These are phyloP conservation scores for Scaptomyza caliginosa DNA, from an alignment of 2,888 invertebrate species.

Conservation along the genomic window DNA sequence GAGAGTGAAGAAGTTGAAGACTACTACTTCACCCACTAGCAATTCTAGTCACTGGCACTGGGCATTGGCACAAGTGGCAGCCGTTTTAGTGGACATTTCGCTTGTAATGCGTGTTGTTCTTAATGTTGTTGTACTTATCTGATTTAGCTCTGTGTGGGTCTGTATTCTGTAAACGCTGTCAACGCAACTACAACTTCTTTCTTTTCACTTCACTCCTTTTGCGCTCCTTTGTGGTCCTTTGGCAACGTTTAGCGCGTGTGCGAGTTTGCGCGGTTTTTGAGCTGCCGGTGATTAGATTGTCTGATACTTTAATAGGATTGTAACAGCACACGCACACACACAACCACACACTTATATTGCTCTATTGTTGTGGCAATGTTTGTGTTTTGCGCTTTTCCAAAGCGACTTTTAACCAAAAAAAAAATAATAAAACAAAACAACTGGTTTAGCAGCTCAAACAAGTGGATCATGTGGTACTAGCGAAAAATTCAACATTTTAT, in stretches of 20 bases:
- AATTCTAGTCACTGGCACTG: slow-evolving; percentile 12
- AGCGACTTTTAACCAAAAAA: slow-evolving; percentile 17
- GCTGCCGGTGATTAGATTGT: slow-evolving; percentile 76
- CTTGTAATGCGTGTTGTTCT: slow-evolving; percentile 65
- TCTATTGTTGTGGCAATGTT: slow-evolving; percentile 20
- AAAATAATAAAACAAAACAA: too few species aligned
- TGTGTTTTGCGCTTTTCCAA: slow-evolving; percentile 25
- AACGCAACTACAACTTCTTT: slow-evolving; percentile 51
- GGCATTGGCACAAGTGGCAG: slow-evolving; percentile 35
- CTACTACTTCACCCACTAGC: neutral
- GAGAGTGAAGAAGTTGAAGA: neutral
- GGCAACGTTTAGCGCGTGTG: slow-evolving; percentile 67
- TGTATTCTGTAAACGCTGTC: slow-evolving; percentile 52
- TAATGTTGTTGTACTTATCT: slow-evolving; percentile 62
- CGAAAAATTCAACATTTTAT: neutral
- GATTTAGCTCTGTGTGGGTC: slow-evolving; percentile 23
- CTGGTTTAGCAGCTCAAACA: slow-evolving; percentile 15
- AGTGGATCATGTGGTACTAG: neutral
- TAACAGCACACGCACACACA: slow-evolving; percentile 42
- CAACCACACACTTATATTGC: neutral
- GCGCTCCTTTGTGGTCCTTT: slow-evolving; percentile 45
- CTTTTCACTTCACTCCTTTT: neutral
- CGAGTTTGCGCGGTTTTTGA: slow-evolving; percentile 70
- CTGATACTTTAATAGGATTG: slow-evolving; percentile 79
- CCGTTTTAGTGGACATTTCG: slow-evolving; percentile 73